A percentile compares a stretch with the other conserved stretches of the same genome.
Conservation (phyloP, 2,113 vertebrate species). For the Drymodes brunneopygia region DNA sequence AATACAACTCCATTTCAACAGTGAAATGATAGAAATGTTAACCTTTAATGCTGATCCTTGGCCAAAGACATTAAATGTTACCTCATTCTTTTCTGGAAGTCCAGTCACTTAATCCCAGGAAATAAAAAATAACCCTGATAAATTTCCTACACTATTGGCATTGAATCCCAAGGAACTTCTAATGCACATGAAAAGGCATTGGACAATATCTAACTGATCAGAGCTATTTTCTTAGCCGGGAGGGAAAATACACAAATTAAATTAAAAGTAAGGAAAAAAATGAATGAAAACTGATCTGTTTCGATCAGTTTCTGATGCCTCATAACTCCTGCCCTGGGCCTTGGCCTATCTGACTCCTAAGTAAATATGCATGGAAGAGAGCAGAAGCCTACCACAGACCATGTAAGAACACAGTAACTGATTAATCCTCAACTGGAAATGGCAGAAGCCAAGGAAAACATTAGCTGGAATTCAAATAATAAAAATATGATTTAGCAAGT, state of each 20-base stretch:
- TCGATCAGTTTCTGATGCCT: not conserved
- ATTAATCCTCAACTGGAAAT: slow-evolving; percentile 54
- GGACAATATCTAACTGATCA: not conserved
- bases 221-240: not conserved
- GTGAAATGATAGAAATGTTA: not conserved
- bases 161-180: not conserved
- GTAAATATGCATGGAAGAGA: slow-evolving; percentile 5
- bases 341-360: not conserved
- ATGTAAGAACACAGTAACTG: slow-evolving; percentile 4
- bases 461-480: slow-evolving; percentile 44
- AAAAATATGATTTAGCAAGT: slow-evolving; percentile 30
- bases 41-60: not conserved
- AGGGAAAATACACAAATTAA: slow-evolving; percentile 9
- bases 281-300: not conserved
- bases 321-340: not conserved
- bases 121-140: slow-evolving; percentile 6
- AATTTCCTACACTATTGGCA: not conserved
- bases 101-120: slow-evolving; percentile 5
- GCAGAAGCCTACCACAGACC: slow-evolving; percentile 9
- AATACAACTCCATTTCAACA: not conserved
- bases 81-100: not conserved
- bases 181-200: not conserved
- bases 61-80: not conserved
- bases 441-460: slow-evolving; percentile 46
- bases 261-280: not conserved